phyloP scores from a whole-genome alignment of 2,113 vertebrate genomes.

The Aldabrachelys gigantea region DNA sequence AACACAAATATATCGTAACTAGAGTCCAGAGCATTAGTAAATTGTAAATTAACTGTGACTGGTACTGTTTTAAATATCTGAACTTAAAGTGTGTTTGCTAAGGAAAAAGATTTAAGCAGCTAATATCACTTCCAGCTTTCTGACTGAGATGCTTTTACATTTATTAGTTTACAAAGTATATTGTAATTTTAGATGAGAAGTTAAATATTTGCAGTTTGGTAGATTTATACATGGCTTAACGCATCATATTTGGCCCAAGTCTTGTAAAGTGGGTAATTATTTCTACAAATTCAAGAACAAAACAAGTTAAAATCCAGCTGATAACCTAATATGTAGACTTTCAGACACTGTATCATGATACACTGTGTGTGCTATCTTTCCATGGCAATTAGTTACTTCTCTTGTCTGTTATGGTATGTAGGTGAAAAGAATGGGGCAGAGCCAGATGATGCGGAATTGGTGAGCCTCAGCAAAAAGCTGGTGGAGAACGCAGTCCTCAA shows the following conservation, averaged over 20 bases:
- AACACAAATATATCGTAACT: not conserved
- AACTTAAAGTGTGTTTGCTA: not conserved
- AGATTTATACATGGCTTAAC: not conserved
- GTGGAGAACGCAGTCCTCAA: constrained; percentile 90
- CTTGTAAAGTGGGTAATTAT: not conserved
- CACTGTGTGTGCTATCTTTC: not conserved
- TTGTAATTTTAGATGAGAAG: not conserved
- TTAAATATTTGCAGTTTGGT: not conserved
- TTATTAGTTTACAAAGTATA: not conserved
- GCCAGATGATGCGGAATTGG: constrained; percentile 88
- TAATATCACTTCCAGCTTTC: not conserved
- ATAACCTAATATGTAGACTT: not conserved
- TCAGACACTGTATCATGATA: not conserved
- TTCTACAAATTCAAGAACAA: not conserved
- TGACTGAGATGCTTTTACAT: not conserved
- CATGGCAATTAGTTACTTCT: constrained; percentile 74
- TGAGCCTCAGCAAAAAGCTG: constrained; percentile 89
- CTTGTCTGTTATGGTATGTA: constrained; percentile 84
- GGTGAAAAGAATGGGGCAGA: constrained; percentile 85
- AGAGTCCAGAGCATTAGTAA: not conserved
- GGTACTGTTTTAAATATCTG: not conserved
- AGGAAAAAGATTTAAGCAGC: not conserved
- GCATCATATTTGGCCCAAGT: not conserved
- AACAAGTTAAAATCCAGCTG: not conserved
- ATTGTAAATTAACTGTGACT: not conserved